Base-by-base conservation (phyloP, 2,888 invertebrate genomes). In the Andrena praecox region DNA sequence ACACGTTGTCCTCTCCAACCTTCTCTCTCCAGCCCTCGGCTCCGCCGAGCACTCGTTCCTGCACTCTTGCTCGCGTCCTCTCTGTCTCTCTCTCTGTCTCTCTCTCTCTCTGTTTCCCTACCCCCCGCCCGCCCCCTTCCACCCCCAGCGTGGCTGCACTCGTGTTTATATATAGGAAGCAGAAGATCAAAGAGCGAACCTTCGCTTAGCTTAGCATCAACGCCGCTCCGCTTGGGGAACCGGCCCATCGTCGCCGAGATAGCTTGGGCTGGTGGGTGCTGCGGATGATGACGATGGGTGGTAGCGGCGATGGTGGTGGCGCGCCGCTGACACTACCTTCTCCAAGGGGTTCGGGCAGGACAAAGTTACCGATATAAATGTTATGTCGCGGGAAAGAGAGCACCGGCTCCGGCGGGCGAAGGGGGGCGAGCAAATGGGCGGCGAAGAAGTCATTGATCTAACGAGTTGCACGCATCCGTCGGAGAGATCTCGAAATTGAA, bases 81-180 rank as follows among this genome's bases (percentile, higher is more conserved):
- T 62, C 48, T 8, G 29, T 59, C 60, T 59, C 66, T 56, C 67
- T 76, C 64, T 62, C 48, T 56, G 56, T 35, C 33, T 33, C 1
- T 27, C 27, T 20, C 35, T 29, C 50, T 67, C 63, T 68, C 67
- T 66, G 70, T 70, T 56, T 10, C 70, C 4, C 63, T 35, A 24
- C 24, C 27, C 24, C 54, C 20, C 64, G 10, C 24, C 24, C 4
- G 54, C 72, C 74, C 72, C 77, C 60, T 64, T 68, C 67, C 56
- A 59, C 75, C 82, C 56, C 52, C 75, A 74, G 33, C 50, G 31
- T 64, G 64, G 70, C 73, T 75, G 64, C 81, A 80, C 86, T 87
- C 88, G 90, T 91, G 92, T 93, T 92, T 93, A 93, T 93, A 93
- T 92, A 93, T 93, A 93, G 93, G 91, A 92, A 92, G 90, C 91